Base-by-base conservation (phyloP, 2,113 vertebrate genomes). In the Rhea pennata region DNA sequence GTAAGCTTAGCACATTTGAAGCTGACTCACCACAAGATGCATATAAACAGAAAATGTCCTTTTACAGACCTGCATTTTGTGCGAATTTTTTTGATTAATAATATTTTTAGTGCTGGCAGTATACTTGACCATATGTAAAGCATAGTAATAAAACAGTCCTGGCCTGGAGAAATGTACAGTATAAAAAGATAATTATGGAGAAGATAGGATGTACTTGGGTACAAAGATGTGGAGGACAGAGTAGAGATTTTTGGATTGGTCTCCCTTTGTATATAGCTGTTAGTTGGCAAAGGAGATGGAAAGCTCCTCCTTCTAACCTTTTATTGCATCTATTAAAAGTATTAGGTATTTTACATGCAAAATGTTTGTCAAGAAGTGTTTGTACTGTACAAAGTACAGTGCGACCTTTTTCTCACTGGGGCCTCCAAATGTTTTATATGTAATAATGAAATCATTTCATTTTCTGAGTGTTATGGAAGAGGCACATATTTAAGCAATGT, bases 41-140 rank as follows among this genome's bases (percentile, higher is more conserved):
- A 95, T 95, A 79, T 92, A 93, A 92, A 92, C 77, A 91, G 87
- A 95, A 94, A 88, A 85, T 86, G 91, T 31, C 61, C 5, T 95
- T 95, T 96, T 94, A 61, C 78, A 96, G 89, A 80, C 71, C 69
- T 95, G 84, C 56, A 94, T 87, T 83, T 93, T 85, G 83, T 85
- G 82, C 84, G 77, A 80, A 65, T 88, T 96, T 53, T 81, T 95
- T 96, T 90, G 95, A 96, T 95, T 96, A 96, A 93, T 96, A 83
- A 77, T 85, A 67, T 1, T 15, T 91, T 95, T 90, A 80, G 79
- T 75, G 56, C 46, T 88, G 94, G 46, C 79, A 85, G 46, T 94
- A 29, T 87, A 64, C 89, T 95, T 83, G 81, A n/a, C 80, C 75
- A 82, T 91, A 17, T 72, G 89, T 78, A 90, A 88, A 95, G 72